Percentiles rank a stretch among this genome's conserved stretches.
Evolutionary conservation across 1,140 invertebrate genomes (phyloP).

Genomic region (Lordiphosa stackelbergi): DNA sequence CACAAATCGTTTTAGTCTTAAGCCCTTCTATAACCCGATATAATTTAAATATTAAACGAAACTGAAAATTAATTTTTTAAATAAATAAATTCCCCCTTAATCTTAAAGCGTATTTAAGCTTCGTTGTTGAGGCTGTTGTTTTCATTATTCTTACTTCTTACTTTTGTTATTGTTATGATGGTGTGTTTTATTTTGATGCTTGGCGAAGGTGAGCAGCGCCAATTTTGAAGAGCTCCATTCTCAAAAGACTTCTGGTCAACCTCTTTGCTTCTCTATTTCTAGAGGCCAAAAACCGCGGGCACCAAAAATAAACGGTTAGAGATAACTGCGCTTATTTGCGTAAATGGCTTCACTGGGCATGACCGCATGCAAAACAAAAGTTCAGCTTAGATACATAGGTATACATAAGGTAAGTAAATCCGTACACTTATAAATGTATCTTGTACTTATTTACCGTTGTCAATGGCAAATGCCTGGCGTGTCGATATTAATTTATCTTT

Average conservation of each 20-base stretch:
- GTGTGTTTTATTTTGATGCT: slow-evolving; percentile 19
- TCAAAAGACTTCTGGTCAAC: slow-evolving; percentile 45
- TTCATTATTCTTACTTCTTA: slow-evolving; percentile 3
- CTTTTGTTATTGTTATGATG: slow-evolving; percentile 26
- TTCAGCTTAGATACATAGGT: not conserved
- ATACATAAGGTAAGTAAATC: not conserved
- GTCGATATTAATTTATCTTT: slow-evolving; percentile 21
- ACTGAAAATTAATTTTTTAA: too few relatives aligned
- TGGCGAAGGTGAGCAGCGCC: slow-evolving; percentile 58
- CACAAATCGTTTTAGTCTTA: too few relatives aligned
- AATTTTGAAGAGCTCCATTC: slow-evolving; percentile 33
- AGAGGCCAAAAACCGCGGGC: slow-evolving; percentile 30
- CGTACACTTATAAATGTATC: slow-evolving; percentile 12
- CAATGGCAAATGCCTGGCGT: slow-evolving; percentile 31
- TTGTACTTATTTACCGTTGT: slow-evolving; percentile 6
- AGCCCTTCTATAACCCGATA: too few relatives aligned
- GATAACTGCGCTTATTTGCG: slow-evolving; percentile 59
- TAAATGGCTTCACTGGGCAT: slow-evolving; percentile 39
- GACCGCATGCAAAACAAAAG: slow-evolving; percentile 53
- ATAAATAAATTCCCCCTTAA: not conserved
- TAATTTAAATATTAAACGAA: too few relatives aligned
- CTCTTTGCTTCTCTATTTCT: slow-evolving; percentile 1
- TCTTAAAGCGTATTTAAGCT: slow-evolving; percentile 8
- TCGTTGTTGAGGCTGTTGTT: not conserved
- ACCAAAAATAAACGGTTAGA: slow-evolving; percentile 43